Evolutionary conservation across 2,797 vertebrate genomes (phyloP).

Genomic region (Sebastes hubbsi): DNA sequence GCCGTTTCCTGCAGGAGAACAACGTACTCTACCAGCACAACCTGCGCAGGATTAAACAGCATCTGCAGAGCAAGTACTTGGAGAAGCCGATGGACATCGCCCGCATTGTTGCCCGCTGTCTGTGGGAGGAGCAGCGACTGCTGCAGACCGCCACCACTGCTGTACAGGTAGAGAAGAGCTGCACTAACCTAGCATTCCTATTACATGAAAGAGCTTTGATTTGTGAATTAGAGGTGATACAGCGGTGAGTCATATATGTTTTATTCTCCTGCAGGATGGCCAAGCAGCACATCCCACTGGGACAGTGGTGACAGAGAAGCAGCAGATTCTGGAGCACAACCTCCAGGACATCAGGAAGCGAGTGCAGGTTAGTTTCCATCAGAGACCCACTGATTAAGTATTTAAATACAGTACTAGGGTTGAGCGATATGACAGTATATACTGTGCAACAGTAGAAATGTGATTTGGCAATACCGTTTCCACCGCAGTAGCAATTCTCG

Average conservation of each 20-base stretch:
- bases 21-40: constrained; percentile 99
- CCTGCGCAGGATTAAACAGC: constrained; percentile 97
- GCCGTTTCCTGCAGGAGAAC: constrained; percentile 97
- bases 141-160: constrained; percentile 93
- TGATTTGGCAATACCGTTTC: too few species aligned
- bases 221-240: background rate
- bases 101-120: constrained; percentile 94
- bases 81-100: constrained; percentile 99
- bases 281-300: constrained; percentile 94
- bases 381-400: background rate
- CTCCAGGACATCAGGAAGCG: constrained; percentile 98
- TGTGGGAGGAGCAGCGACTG: constrained; percentile 96
- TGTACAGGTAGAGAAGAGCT: constrained; percentile 84
- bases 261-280: constrained; percentile 85
- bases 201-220: background rate
- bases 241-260: background rate
- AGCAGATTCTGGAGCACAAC: constrained; percentile 98
- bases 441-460: too few species aligned
- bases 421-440: too few species aligned
- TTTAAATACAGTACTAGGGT: background rate
- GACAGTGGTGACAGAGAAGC: constrained; percentile 96
- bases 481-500: too few species aligned
- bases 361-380: constrained; percentile 87
- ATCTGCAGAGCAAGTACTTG: constrained; percentile 97
- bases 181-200: background rate